These are phyloP conservation scores for Cordilura impudica DNA, from an alignment of 2,888 invertebrate species.

Conservation along the genomic window DNA sequence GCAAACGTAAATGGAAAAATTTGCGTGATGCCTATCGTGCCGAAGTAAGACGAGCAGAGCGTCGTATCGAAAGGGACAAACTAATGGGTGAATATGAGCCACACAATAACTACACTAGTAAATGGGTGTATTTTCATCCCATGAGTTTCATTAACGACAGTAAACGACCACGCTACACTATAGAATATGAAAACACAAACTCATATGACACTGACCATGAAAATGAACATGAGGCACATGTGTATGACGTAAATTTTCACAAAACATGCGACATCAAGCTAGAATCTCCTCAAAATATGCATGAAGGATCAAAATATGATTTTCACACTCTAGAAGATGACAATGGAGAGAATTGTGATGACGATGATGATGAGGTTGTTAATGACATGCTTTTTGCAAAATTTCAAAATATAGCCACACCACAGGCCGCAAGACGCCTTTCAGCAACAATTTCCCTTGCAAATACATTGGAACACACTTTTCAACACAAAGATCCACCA, in stretches of 20 bases:
- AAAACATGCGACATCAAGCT: neutral
- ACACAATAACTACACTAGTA: conserved; percentile 53
- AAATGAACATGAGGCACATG: neutral
- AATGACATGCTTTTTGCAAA: conserved; percentile 71
- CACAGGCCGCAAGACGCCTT: conserved; percentile 70
- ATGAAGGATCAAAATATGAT: neutral
- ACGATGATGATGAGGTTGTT: conserved; percentile 65
- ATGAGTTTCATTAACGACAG: conserved; percentile 64
- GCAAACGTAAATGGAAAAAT: conserved; percentile 74
- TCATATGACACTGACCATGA: conserved; percentile 15
- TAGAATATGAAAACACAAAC: neutral
- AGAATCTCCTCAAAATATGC: neutral
- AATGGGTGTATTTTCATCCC: conserved; percentile 64
- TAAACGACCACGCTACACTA: conserved; percentile 36
- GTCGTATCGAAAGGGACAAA: conserved; percentile 59
- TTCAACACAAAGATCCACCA: neutral
- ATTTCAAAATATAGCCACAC: conserved; percentile 70
- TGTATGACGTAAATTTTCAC: conserved; percentile 64
- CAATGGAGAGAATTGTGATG: neutral
- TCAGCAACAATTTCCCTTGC: conserved; percentile 67
- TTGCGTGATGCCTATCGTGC: conserved; percentile 68
- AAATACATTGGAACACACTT: conserved; percentile 63
- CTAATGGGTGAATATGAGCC: conserved; percentile 50
- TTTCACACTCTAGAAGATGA: neutral
- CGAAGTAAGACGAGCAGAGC: conserved; percentile 63